Evolutionary conservation across 2,888 invertebrate genomes (phyloP).

Genomic region (Mycalesis mineus): DNA sequence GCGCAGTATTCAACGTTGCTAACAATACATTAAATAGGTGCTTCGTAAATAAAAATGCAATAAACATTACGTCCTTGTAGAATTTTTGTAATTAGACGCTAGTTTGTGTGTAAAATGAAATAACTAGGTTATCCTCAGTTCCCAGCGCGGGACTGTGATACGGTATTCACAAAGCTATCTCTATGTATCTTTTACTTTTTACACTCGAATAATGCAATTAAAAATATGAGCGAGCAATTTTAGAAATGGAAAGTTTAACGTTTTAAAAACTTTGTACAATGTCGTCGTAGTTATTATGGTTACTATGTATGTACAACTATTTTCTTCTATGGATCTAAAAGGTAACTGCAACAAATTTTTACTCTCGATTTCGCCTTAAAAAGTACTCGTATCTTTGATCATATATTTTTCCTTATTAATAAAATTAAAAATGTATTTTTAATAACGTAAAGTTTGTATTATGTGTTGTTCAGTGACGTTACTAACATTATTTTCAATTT

Average conservation of each 20-base stretch:
- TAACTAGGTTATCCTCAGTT: constrained; percentile 18
- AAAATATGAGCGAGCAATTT: background rate
- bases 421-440: too few relatives aligned
- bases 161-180: background rate
- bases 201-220: background rate
- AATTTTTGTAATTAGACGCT: constrained; percentile 26
- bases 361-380: too few relatives aligned
- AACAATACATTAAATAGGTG: too few relatives aligned
- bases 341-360: too few relatives aligned
- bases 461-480: background rate
- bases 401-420: too few relatives aligned
- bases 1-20: too few relatives aligned
- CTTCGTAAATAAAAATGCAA: constrained; percentile 15
- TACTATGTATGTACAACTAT: too few relatives aligned
- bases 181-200: background rate
- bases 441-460: too few relatives aligned
- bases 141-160: constrained; percentile 8
- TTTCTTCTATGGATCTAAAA: too few relatives aligned
- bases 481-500: background rate
- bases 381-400: too few relatives aligned
- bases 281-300: background rate
- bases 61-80: constrained; percentile 9
- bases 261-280: background rate
- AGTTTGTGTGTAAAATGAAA: constrained; percentile 21
- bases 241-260: background rate